Evolutionary conservation across 2,888 invertebrate species (phyloP), one percentile per base, ranked within the genome.

Genomic region (Thumatha senex): DNA sequence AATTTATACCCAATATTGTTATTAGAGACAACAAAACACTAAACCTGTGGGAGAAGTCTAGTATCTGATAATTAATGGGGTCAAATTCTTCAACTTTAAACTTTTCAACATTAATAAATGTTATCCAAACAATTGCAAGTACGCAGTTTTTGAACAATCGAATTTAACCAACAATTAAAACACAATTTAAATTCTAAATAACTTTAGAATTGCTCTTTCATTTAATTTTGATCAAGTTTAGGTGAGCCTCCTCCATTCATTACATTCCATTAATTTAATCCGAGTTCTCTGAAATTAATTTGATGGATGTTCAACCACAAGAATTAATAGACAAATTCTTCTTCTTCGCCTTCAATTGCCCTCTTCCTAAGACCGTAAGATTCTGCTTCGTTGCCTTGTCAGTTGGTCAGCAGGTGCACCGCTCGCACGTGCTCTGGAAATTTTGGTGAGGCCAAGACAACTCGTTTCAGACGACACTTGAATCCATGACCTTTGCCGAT

Each of bases 81-180:
- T 46, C 41, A 18, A 51, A 51, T 51, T 47, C 24, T 40, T 51
- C 29, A 29, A 46, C 46, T 42, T 35, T 13, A 42, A 51, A 43
- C 36, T 46, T 51, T 34, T 0, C 49, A 14, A 38, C 46, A 13
- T 31, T 39, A 31, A 48, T 54, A 36, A 58, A 58, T 62, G 68
- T 56, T 51, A 59, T 9, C 34, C n/a, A 51, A 61, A 54, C 50
- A 54, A 57, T 64, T 54, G 46, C 45, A 45, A 52, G 36, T 54
- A 47, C 38, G 13, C 33, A 31, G 18, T 40, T 40, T 44, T 40
- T 18, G 34, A 48, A 53, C 47, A 60, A 62, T 48, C 46, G 13
- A 65, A 59, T 62, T 60, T 41, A 51, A 50, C 36, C 53, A 61
- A 56, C 65, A 65, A 65, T 68, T 67, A 58, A 61, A 68, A 68